These are phyloP conservation scores for Uropetala carovei DNA, from an alignment of 2,888 invertebrate genomes.

Conservation along the genomic window DNA sequence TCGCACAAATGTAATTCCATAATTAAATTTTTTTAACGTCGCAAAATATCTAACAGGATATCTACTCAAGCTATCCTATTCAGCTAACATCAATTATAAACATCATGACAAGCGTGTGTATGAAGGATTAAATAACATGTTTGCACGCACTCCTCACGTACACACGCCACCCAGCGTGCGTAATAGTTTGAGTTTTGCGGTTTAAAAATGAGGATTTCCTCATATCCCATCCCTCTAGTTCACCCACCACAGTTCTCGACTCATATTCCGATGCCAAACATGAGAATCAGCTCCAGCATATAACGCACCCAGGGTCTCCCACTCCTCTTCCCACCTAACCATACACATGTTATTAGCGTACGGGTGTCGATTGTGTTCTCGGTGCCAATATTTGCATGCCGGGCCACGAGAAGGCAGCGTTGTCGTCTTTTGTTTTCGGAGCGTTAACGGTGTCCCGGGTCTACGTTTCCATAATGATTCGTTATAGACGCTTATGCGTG, in stretches of 20 bases:
- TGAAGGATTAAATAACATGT: too few relatives aligned
- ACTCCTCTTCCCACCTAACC: neutral
- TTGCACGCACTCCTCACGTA: neutral
- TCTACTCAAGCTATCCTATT: too few relatives aligned
- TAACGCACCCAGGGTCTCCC: neutral
- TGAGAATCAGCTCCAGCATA: neutral
- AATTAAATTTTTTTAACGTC: too few relatives aligned
- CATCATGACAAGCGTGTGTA: too few relatives aligned
- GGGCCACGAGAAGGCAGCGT: conserved; percentile 49
- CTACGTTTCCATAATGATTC: neutral
- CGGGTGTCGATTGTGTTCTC: conserved; percentile 43
- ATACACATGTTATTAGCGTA: conserved; percentile 39
- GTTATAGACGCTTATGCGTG: neutral
- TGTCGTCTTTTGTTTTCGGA: conserved; percentile 33
- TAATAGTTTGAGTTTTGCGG: conserved; percentile 46
- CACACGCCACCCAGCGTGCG: conserved; percentile 15
- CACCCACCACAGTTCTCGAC: neutral
- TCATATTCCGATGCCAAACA: conserved; percentile 1
- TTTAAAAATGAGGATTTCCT: neutral
- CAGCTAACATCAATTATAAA: too few relatives aligned
- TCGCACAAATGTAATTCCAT: too few relatives aligned
- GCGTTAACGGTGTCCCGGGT: conserved; percentile 3
- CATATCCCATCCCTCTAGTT: neutral
- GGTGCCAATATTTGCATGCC: conserved; percentile 47
- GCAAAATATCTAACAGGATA: too few relatives aligned